These are phyloP conservation scores for Emydoidea blandingii DNA, from an alignment of 2,797 vertebrate genomes.

Conservation along the genomic window DNA sequence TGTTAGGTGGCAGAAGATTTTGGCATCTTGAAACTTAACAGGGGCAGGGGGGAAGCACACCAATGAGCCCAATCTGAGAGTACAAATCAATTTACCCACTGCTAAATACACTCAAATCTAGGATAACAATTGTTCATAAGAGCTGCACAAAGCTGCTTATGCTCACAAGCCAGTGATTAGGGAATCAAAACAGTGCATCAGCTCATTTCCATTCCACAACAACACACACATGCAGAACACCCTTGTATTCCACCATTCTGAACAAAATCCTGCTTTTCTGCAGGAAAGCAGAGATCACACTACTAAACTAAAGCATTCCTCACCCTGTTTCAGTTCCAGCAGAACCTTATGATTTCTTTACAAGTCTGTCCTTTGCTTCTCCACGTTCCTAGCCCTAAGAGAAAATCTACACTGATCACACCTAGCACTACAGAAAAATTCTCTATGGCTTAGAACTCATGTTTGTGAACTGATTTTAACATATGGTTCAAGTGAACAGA, in stretches of 20 bases:
- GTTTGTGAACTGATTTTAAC: constrained; percentile 43
- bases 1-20: background rate
- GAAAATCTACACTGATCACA: background rate
- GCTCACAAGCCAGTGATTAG: background rate
- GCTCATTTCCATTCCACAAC: rapidly evolving
- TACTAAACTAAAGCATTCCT: background rate
- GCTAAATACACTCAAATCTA: background rate
- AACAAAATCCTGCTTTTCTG: background rate
- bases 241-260: background rate
- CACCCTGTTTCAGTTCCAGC: background rate
- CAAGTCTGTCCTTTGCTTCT: constrained; percentile 38
- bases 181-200: background rate
- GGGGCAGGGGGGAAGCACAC: background rate
- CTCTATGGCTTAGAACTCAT: constrained; percentile 13
- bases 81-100: rapidly evolving
- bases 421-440: constrained; percentile 1
- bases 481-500: constrained; percentile 58
- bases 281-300: background rate
- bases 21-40: background rate
- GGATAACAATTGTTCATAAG: background rate
- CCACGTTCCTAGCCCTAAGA: background rate
- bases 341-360: constrained; percentile 37
- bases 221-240: background rate
- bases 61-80: background rate
- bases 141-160: background rate